Evolutionary conservation across 2,888 invertebrate genomes (phyloP).

Genomic region (Serrognathus titanus): DNA sequence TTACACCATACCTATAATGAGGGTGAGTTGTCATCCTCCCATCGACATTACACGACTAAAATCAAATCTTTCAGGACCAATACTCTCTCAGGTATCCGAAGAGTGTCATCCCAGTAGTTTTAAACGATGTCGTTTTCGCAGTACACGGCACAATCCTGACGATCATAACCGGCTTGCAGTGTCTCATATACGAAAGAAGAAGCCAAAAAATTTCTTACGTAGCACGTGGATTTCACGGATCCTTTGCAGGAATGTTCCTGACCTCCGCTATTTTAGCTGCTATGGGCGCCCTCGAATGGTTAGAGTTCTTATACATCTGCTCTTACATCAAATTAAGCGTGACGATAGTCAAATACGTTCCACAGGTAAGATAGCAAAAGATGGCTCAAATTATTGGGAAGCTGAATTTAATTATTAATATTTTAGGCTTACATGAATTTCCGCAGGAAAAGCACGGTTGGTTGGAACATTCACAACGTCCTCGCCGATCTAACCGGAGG

Average conservation of each 20-base stretch:
- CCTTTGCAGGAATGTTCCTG: slow-evolving; percentile 51
- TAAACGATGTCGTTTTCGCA: slow-evolving; percentile 91
- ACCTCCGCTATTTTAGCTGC: slow-evolving; percentile 54
- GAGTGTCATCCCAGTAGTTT: slow-evolving; percentile 82
- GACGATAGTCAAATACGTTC: slow-evolving; percentile 91
- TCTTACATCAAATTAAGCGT: slow-evolving; percentile 90
- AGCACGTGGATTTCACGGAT: slow-evolving; percentile 52
- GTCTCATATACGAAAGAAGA: slow-evolving; percentile 79
- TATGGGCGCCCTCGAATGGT: slow-evolving; percentile 67
- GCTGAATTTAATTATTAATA: not conserved
- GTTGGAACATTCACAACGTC: slow-evolving; percentile 96
- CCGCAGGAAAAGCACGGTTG: slow-evolving; percentile 84
- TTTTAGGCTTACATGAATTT: slow-evolving; percentile 87
- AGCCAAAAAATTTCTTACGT: slow-evolving; percentile 75
- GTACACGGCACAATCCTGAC: slow-evolving; percentile 84
- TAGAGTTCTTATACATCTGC: slow-evolving; percentile 85
- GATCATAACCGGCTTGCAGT: slow-evolving; percentile 75
- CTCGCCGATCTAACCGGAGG: slow-evolving; percentile 92
- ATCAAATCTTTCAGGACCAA: slow-evolving; percentile 56
- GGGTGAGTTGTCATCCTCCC: slow-evolving; percentile 53
- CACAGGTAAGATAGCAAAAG: slow-evolving; percentile 71
- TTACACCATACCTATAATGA: slow-evolving; percentile 71
- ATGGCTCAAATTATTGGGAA: not conserved
- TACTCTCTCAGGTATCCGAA: slow-evolving; percentile 74
- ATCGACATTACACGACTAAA: too few species aligned